Evolutionary conservation across 1,140 invertebrate species (phyloP), one percentile per base, ranked within the genome.

Genomic region (Arion vulgaris): DNA sequence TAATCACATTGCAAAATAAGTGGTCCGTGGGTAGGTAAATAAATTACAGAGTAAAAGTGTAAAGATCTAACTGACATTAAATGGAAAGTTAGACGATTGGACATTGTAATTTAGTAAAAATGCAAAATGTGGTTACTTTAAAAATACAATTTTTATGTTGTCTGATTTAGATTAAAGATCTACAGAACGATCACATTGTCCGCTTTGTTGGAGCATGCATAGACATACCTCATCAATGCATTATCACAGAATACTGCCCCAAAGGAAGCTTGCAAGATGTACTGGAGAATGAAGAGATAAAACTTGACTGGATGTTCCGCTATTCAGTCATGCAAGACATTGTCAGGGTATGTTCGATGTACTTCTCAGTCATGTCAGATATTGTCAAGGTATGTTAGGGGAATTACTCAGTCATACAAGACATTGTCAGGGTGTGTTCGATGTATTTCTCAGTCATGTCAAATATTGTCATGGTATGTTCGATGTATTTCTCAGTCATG

Each of bases 281-380:
- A 84, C 92, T 99, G 69, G 96, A 98, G 91, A 98, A 98, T 92
- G 97, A 98, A 39, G 95, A 97, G 85, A 95, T 99, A 39, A 96
- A 97, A 87, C 92, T 99, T 81, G 98, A 99, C 91, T 96, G 95
- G 94, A 96, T 98, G 94, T 98, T 99, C 91, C 95, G 96, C 90
- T 96, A 97, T 90, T 98, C 97, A n/a, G 92, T 99, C 68, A 98
- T 99, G 94, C 96, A 98, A 89, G 98, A 99, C 91, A 96, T 99
- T 83, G 95, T 98, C 1, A 95, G 95, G 92, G 95, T 95, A 91
- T 89, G 90, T n/a, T n/a, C n/a, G n/a, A n/a, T n/a, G n/a, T n/a
- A n/a, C n/a, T n/a, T n/a, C n/a, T n/a, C n/a, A n/a, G 15, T 45
- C 5, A 15, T 45, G 41, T 86, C 0, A 68, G 51, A 45, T 66